These are phyloP conservation scores for Malachius bipustulatus DNA, from an alignment of 2,888 invertebrate species.

Conservation along the genomic window DNA sequence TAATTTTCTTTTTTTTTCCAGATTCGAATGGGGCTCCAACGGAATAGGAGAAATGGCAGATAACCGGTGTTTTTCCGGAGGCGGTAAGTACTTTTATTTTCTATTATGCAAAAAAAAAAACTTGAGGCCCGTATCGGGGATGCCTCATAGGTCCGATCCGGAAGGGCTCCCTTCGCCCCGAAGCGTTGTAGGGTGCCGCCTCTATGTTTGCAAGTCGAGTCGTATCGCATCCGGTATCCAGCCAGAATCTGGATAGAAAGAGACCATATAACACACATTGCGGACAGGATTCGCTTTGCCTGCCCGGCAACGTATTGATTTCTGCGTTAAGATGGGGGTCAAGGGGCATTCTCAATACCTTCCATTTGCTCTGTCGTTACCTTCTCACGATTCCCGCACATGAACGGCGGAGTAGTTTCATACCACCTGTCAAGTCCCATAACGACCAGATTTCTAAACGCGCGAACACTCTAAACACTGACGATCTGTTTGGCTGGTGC, in stretches of 20 bases:
- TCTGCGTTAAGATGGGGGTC: constrained; percentile 36
- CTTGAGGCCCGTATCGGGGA: not conserved
- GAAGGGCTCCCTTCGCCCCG: too few species aligned
- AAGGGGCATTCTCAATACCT: constrained; percentile 33
- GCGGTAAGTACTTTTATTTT: constrained; percentile 42
- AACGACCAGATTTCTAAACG: too few species aligned
- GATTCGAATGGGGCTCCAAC: constrained; percentile 47
- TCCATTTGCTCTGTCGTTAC: too few species aligned
- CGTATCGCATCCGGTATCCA: constrained; percentile 20
- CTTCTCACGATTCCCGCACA: too few species aligned
- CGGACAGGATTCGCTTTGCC: constrained; percentile 28
- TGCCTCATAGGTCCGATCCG: too few species aligned
- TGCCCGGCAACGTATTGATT: constrained; percentile 36
- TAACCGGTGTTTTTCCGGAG: constrained; percentile 69
- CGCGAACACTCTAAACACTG: too few species aligned
- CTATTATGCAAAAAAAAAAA: not conserved
- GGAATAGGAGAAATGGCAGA: constrained; percentile 65
- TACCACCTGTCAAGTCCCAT: too few species aligned
- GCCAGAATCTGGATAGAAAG: not conserved
- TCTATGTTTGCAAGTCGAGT: constrained; percentile 25
- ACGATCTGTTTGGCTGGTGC: too few species aligned
- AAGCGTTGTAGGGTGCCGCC: too few species aligned
- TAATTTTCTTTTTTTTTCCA: constrained; percentile 32
- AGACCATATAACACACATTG: constrained; percentile 21
- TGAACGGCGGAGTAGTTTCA: too few species aligned